A percentile compares a stretch with the other conserved stretches of the same genome.
Conservation (phyloP, 1,140 invertebrate genomes). For the Polypedilum pembai region DNA sequence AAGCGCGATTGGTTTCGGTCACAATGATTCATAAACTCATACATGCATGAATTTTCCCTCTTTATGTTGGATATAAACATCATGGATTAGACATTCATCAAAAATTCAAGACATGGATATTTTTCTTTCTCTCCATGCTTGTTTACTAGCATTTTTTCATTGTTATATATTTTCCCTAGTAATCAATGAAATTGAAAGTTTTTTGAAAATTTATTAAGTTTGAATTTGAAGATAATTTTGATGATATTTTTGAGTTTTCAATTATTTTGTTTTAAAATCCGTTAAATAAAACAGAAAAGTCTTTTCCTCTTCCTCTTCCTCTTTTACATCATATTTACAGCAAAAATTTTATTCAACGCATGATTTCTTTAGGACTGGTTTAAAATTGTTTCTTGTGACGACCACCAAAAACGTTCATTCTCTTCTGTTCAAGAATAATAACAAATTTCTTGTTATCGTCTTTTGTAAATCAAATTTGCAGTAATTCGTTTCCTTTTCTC, state of each 20-base stretch:
- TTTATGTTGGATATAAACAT: neutral
- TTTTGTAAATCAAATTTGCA: constrained; percentile 19
- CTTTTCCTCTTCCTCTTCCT: neutral
- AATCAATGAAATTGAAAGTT: neutral
- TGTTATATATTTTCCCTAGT: neutral
- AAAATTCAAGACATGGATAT: constrained; percentile 12
- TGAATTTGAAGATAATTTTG: no score
- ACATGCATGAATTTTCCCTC: neutral
- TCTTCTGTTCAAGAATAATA: neutral
- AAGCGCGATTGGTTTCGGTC: neutral
- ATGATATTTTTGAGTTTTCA: no score
- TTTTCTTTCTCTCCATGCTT: neutral
- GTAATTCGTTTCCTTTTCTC: neutral
- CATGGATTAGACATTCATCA: constrained; percentile 19
- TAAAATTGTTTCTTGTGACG: neutral
- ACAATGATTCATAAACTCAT: constrained; percentile 20
- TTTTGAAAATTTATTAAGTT: neutral
- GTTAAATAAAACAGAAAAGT: neutral
- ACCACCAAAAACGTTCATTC: neutral
- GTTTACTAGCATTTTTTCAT: neutral
- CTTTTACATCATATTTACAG: no score
- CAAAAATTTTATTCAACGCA: neutral
- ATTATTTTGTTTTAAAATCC: no score
- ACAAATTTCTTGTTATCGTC: neutral
- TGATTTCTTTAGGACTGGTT: neutral